Evolutionary conservation across 1,140 invertebrate genomes (phyloP), one percentile per base, ranked within the genome.

Genomic region (Lasaia peninsularis): DNA sequence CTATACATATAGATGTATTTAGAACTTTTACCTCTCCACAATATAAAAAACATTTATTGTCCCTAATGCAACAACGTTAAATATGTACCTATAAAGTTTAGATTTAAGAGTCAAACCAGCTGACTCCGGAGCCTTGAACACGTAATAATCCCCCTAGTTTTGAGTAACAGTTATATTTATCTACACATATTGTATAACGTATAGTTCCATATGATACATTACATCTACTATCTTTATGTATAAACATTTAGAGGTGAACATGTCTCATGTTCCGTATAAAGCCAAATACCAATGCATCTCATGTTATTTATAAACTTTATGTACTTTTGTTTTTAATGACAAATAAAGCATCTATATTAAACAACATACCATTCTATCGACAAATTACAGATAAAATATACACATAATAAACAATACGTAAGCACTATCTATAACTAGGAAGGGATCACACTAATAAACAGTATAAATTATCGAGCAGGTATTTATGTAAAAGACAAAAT

Each of bases 281-380:
- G 85, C 85, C 85, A 84, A 83, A 79, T 88, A 88, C 85, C 85
- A 88, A 86, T 88, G 85, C 85, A 88, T 88, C 77, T 82, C 71
- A 67, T 88, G 75, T 81, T 84, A 86, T 80, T 82, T 79, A 84
- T 85, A 82, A 79, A 67, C 49, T 57, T 62, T 73, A 61, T 74
- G 71, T 73, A 66, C n/a, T 24, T 61, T 60, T 73, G 66, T 63
- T 65, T 63, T 62, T 56, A 67, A 62, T 40, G 35, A 40, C 53
- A 44, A 31, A 44, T 40, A 40, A 55, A 55, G 21, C 35, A 44
- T 44, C 40, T 44, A 16, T 44, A 44, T 20, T 44, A 44, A 18
- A 44, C 40, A 54, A 40, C 52, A 37, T 21, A 40, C 11, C 52
- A 18, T 31, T 14, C 28, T 52, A 52, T 14, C n/a, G 14, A 52